Evolutionary conservation across 2,797 vertebrate genomes (phyloP).

Genomic region (Podarcis siculus): DNA sequence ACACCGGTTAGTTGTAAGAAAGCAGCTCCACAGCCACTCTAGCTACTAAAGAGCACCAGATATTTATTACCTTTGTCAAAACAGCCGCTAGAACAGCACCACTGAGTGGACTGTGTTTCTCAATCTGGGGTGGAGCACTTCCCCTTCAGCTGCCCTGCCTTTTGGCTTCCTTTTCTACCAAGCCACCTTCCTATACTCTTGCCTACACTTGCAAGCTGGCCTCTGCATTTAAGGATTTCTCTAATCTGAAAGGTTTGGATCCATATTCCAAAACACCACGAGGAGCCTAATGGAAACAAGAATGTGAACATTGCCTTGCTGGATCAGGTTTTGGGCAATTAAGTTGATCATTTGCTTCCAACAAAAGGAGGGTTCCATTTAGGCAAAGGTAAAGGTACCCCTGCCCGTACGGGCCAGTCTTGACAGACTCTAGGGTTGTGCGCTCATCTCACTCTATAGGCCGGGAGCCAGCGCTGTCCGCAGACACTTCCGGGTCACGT

Average conservation of each 20-base stretch:
- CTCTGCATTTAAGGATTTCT: not conserved
- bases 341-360: not conserved
- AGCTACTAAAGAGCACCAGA: not conserved
- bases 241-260: not conserved
- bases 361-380: not conserved
- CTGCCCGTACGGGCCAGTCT: no score
- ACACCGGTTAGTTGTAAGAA: not conserved
- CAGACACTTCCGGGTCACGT: no score
- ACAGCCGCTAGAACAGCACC: not conserved
- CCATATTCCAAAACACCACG: not conserved
- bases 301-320: not conserved
- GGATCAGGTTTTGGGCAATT: no score
- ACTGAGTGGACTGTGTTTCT: conserved; percentile 47
- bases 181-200: conserved; percentile 44
- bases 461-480: no score
- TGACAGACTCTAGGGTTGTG: no score
- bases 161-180: conserved; percentile 23
- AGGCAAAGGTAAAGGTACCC: no score
- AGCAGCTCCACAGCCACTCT: no score
- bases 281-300: not conserved
- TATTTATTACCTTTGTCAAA: not conserved
- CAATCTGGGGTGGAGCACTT: conserved; percentile 69
- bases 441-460: no score
- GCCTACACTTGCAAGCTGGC: not conserved
- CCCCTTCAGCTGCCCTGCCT: conserved; percentile 32